Evolutionary conservation across 2,888 invertebrate species (phyloP).

Genomic region (Sesamia inferens): DNA sequence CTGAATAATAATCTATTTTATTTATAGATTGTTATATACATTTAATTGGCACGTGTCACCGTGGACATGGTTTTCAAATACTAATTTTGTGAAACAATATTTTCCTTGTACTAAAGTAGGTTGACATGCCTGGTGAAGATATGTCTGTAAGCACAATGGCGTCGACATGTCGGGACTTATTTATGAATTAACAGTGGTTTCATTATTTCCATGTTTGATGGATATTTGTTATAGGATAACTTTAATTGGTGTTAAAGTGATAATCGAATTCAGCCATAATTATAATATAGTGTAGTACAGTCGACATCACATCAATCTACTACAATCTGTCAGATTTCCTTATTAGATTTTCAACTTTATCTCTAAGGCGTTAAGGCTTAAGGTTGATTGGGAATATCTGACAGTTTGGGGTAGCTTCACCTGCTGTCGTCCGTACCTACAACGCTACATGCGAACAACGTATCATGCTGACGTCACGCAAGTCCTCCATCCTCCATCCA

Average conservation of each 20-base stretch:
- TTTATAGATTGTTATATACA: not conserved
- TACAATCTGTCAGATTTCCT: too few species aligned
- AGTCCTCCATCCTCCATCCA: too few species aligned
- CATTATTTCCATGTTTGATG: not conserved
- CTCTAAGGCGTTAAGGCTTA: too few species aligned
- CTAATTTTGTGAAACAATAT: slow-evolving; percentile 10
- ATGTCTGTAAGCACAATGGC: not conserved
- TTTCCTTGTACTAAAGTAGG: slow-evolving; percentile 39
- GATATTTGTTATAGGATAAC: not conserved
- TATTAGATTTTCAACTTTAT: too few species aligned
- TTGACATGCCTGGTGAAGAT: slow-evolving; percentile 13
- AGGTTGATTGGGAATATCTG: too few species aligned
- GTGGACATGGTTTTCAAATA: not conserved
- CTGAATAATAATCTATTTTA: not conserved
- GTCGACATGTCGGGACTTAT: not conserved
- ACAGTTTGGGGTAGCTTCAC: too few species aligned
- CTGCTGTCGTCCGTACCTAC: too few species aligned
- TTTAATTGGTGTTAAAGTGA: not conserved
- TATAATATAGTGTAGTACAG: too few species aligned
- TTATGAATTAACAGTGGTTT: not conserved
- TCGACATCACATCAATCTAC: too few species aligned
- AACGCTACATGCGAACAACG: too few species aligned
- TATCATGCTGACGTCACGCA: too few species aligned
- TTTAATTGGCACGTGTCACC: slow-evolving; percentile 9
- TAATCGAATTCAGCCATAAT: not conserved